Conservation (phyloP, 2,797 vertebrate species). For the Oceanodroma leucorhoa region DNA sequence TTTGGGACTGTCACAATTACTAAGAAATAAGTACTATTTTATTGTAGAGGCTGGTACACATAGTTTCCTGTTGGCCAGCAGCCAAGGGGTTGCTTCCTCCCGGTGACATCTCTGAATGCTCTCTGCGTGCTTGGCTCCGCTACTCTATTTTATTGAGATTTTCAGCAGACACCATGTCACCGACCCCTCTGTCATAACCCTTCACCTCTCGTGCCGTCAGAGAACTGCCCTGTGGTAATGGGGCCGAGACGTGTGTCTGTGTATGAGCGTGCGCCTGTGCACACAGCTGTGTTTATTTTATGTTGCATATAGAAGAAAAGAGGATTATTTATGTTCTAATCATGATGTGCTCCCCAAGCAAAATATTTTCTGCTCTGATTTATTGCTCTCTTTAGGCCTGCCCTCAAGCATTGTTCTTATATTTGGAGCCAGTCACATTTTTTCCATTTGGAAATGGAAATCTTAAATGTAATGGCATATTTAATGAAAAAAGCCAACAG, state of each 20-base stretch:
- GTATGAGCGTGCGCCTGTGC: neutral
- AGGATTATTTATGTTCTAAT: slow-evolving; percentile 43
- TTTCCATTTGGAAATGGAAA: slow-evolving; percentile 46
- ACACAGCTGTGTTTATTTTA: slow-evolving; percentile 29
- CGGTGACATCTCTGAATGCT: neutral
- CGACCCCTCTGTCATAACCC: neutral
- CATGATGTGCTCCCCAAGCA: neutral
- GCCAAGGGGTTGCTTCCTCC: neutral
- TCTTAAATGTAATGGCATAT: neutral
- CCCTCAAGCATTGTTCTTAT: slow-evolving; percentile 36
- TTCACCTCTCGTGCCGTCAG: neutral
- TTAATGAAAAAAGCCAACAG: neutral
- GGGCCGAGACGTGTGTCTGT: neutral
- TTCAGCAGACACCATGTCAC: neutral
- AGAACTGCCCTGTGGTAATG: neutral
- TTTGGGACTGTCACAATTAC: neutral
- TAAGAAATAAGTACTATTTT: neutral
- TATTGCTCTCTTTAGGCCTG: slow-evolving; percentile 37
- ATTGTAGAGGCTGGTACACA: neutral
- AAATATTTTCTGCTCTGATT: slow-evolving; percentile 40
- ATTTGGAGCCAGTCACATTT: slow-evolving; percentile 4
- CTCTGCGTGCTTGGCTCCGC: neutral
- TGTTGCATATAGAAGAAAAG: neutral
- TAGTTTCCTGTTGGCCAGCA: neutral
- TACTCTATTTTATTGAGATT: neutral